These are phyloP conservation scores for Drosophila leontia DNA, from an alignment of 1,140 invertebrate genomes.

Conservation along the genomic window DNA sequence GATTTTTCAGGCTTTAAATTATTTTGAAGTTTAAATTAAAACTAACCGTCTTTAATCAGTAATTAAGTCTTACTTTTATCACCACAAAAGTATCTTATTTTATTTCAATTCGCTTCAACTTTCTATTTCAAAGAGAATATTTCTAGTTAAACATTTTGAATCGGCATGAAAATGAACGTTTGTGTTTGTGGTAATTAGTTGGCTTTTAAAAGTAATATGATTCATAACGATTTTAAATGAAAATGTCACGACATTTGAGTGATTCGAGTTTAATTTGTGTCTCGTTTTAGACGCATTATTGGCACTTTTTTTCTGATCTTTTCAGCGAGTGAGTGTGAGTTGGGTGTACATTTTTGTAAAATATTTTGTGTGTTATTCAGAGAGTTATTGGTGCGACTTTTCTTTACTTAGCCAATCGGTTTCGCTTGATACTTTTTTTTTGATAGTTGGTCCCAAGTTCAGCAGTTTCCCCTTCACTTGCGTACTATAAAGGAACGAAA, in stretches of 20 bases:
- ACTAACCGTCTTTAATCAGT: neutral
- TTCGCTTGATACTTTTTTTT: conserved; percentile 49
- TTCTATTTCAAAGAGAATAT: neutral
- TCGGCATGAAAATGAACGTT: conserved; percentile 5
- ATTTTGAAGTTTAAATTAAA: neutral
- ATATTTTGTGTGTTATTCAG: neutral
- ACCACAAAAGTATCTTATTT: neutral
- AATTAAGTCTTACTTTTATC: neutral
- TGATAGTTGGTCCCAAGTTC: conserved; percentile 62
- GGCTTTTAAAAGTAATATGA: conserved; percentile 3
- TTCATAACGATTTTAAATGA: conserved; percentile 2
- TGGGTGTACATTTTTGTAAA: conserved; percentile 5
- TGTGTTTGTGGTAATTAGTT: conserved; percentile 10
- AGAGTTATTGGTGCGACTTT: conserved; percentile 34
- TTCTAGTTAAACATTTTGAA: neutral
- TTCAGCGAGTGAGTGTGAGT: conserved; percentile 35
- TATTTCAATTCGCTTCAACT: neutral
- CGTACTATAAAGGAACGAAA: conserved; percentile 70
- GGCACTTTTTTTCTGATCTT: conserved; percentile 48
- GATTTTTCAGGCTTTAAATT: neutral
- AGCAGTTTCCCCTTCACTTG: conserved; percentile 65
- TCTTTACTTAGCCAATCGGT: conserved; percentile 76
- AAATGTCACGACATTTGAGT: neutral
- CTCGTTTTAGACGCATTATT: conserved; percentile 54
- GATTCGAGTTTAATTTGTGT: conserved; percentile 16